Conservation (phyloP, 2,113 vertebrate species). For the Stigmatopora argus region DNA sequence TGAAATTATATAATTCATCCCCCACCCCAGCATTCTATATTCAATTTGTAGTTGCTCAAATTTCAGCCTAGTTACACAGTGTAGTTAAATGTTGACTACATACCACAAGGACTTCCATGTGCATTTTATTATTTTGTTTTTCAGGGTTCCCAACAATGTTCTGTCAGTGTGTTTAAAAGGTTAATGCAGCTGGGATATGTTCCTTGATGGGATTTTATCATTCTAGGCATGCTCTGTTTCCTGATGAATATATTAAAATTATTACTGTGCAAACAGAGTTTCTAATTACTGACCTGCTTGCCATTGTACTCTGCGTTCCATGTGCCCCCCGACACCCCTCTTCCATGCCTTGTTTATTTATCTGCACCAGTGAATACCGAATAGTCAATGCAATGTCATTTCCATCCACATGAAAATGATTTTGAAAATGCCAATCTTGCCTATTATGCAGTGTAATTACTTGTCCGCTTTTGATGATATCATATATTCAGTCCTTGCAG, state of each 20-base stretch:
- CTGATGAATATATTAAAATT: slow-evolving; percentile 86
- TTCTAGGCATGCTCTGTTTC: slow-evolving; percentile 79
- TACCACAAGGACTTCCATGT: slow-evolving; percentile 39
- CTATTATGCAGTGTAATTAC: slow-evolving; percentile 77
- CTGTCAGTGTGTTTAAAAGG: slow-evolving; percentile 71
- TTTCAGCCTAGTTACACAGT: slow-evolving; percentile 1
- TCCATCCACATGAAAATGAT: slow-evolving; percentile 77
- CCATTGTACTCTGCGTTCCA: slow-evolving; percentile 78
- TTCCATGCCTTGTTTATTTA: slow-evolving; percentile 79
- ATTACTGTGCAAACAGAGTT: slow-evolving; percentile 85
- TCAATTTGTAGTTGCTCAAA: no score
- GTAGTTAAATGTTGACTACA: slow-evolving; percentile 18
- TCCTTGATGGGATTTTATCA: slow-evolving; percentile 80
- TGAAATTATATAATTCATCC: no score
- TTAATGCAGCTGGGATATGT: slow-evolving; percentile 72
- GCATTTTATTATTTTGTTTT: slow-evolving; percentile 50
- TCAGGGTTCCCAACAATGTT: slow-evolving; percentile 60
- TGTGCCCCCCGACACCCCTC: slow-evolving; percentile 50
- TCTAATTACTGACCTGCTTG: slow-evolving; percentile 85
- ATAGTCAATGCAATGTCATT: slow-evolving; percentile 78
- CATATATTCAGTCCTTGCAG: slow-evolving; percentile 68
- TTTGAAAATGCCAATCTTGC: slow-evolving; percentile 78
- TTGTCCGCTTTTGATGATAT: slow-evolving; percentile 73
- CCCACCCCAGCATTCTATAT: no score
- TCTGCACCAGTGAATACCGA: slow-evolving; percentile 79